Evolutionary conservation across 2,888 invertebrate species (phyloP).

Genomic region (Synergus japonicus): DNA sequence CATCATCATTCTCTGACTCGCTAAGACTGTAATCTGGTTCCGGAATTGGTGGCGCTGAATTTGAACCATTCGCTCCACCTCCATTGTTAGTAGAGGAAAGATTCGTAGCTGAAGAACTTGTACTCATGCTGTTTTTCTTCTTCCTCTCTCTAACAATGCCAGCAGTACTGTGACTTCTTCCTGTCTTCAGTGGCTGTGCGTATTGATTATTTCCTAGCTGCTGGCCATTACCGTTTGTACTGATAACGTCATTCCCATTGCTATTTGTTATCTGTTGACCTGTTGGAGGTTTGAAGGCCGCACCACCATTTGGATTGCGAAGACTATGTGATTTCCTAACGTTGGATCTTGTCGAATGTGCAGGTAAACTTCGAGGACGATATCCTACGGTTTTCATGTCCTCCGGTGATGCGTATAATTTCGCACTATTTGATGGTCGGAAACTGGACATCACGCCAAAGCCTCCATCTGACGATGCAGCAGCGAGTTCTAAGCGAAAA

Average conservation of each 20-base stretch:
- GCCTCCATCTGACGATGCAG: slow-evolving; percentile 75
- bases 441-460: slow-evolving; percentile 89
- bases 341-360: slow-evolving; percentile 80
- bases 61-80: slow-evolving; percentile 51
- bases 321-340: slow-evolving; percentile 83
- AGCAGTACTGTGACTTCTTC: slow-evolving; percentile 74
- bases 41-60: slow-evolving; percentile 86
- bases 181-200: slow-evolving; percentile 80
- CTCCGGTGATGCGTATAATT: slow-evolving; percentile 93
- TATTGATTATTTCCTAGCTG: slow-evolving; percentile 78
- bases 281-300: slow-evolving; percentile 76
- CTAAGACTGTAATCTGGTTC: slow-evolving; percentile 95
- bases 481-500: slow-evolving; percentile 73
- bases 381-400: slow-evolving; percentile 88
- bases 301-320: slow-evolving; percentile 77
- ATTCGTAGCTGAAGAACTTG: slow-evolving; percentile 76
- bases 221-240: slow-evolving; percentile 58
- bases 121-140: slow-evolving; percentile 73
- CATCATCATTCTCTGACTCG: slow-evolving; percentile 87
- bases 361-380: slow-evolving; percentile 79
- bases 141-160: slow-evolving; percentile 73
- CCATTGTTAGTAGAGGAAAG: slow-evolving; percentile 64
- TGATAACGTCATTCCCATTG: slow-evolving; percentile 33
- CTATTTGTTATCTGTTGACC: slow-evolving; percentile 60
- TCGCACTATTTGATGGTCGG: slow-evolving; percentile 90